Conservation (phyloP, 2,797 vertebrate species). For the Gallinago stenura region DNA sequence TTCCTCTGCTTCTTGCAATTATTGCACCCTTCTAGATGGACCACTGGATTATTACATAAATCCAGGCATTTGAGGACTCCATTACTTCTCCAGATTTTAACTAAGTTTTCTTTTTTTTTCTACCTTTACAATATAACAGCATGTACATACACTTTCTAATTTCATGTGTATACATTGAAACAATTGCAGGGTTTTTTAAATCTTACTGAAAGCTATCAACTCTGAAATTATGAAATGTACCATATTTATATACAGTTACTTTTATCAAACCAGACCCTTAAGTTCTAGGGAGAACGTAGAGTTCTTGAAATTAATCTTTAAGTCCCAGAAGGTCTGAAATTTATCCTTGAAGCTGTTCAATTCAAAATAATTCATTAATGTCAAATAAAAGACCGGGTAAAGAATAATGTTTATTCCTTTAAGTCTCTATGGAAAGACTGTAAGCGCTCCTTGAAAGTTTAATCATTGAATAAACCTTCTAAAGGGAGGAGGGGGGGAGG, state of each 20-base stretch:
- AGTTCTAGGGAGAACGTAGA: background rate
- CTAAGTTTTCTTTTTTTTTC: background rate
- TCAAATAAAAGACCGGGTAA: conserved; percentile 10
- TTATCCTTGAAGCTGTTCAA: background rate
- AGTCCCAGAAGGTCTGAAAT: background rate
- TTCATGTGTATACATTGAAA: background rate
- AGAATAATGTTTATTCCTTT: conserved; percentile 28
- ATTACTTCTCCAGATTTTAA: background rate
- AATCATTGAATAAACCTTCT: conserved; percentile 7
- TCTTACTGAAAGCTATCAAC: background rate
- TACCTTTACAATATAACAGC: rapidly evolving
- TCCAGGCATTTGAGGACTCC: background rate
- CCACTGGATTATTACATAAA: background rate
- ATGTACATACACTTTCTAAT: rapidly evolving
- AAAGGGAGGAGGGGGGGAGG: background rate
- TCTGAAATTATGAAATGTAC: background rate
- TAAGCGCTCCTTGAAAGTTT: background rate
- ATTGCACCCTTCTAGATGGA: background rate
- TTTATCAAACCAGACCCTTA: background rate
- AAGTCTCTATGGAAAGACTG: background rate
- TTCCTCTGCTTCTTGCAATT: background rate
- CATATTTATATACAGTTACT: background rate
- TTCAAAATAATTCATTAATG: conserved; percentile 29
- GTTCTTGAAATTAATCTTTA: background rate
- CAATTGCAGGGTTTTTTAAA: background rate